Evolutionary conservation across 2,797 vertebrate species (phyloP), one percentile per base, ranked within the genome.

Genomic region (Mormyrops boulengeri): DNA sequence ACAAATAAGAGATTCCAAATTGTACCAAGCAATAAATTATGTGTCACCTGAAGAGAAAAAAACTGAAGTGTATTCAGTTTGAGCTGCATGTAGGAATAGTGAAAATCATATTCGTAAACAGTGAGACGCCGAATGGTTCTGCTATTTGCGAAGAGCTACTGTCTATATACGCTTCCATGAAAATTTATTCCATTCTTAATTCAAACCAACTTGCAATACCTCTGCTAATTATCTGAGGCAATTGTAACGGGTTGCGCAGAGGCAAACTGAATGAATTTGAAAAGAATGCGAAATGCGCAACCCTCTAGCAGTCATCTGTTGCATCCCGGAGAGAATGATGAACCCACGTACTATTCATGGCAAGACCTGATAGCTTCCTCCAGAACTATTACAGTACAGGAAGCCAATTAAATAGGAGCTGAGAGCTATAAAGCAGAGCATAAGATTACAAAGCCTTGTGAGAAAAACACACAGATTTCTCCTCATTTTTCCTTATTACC

Each of bases 211-310:
- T 82, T 82, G 77, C 41, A 44, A 47, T 44, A 22, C 19, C 77
- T 82, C 41, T 82, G 41, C 77, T 77, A 77, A 77, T 73, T 73
- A 38, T 38, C 12, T 73, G 66, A 73, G 66, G 66, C 30, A 73
- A 17, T 41, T 77, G 69, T 77, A 77, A 41, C 0, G 2, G 5
- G 77, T 47, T n/a, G 41, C 41, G n/a, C 77, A n/a, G 77, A 47
- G 19, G 22, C 41, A 19, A 80, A 80, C 9, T 80, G 34, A 80
- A 80, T 44, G 41, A 8, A n/a, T 80, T n/a, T 80, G 73, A 80
- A 80, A 80, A 80, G 73, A 80, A n/a, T 80, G 41, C 6, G 26
- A 85, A 85, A 85, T 85, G 47, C 84, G 22, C 26, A 86, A 53
- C 85, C 26, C 49, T 30, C 49, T 38, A 86, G 85, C 77, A 82